Conservation (phyloP, 2,797 vertebrate species). For the Toxotes lorentzi region DNA sequence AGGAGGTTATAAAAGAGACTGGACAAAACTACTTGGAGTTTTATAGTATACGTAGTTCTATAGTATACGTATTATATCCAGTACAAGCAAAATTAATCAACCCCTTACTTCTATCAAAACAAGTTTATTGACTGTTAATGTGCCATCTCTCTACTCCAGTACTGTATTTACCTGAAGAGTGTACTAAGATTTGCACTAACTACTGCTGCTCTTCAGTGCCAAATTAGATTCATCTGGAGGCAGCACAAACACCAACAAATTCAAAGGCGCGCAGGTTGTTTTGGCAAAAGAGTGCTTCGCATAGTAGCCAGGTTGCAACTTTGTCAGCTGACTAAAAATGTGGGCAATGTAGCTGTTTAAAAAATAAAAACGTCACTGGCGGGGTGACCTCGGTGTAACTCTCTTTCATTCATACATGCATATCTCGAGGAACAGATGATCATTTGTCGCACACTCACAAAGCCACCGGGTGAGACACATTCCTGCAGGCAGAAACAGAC, state of each 20-base stretch:
- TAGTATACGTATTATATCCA: neutral
- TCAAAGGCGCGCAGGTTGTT: slow-evolving; percentile 39
- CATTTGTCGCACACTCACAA: slow-evolving; percentile 30
- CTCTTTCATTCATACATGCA: slow-evolving; percentile 62
- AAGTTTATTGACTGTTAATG: slow-evolving; percentile 17
- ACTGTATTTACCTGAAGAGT: slow-evolving; percentile 16
- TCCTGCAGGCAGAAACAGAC: neutral
- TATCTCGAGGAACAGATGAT: slow-evolving; percentile 46
- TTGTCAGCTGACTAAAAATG: slow-evolving; percentile 47
- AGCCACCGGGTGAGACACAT: neutral
- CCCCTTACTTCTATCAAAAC: slow-evolving; percentile 12
- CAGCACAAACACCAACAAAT: slow-evolving; percentile 44
- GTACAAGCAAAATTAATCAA: slow-evolving; percentile 32
- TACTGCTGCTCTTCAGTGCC: slow-evolving; percentile 37
- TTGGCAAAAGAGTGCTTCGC: slow-evolving; percentile 17
- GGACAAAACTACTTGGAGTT: neutral
- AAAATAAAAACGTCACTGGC: slow-evolving; percentile 44
- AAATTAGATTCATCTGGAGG: slow-evolving; percentile 62
- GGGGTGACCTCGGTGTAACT: slow-evolving; percentile 27
- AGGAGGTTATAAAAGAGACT: slow-evolving; percentile 15
- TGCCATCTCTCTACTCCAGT: slow-evolving; percentile 21
- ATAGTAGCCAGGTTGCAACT: slow-evolving; percentile 17
- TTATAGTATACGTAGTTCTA: too few relatives aligned
- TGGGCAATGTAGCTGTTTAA: slow-evolving; percentile 48
- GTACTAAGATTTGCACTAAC: slow-evolving; percentile 46